These are phyloP conservation scores for Daboia siamensis DNA, from an alignment of 2,113 vertebrate species.

Conservation along the genomic window DNA sequence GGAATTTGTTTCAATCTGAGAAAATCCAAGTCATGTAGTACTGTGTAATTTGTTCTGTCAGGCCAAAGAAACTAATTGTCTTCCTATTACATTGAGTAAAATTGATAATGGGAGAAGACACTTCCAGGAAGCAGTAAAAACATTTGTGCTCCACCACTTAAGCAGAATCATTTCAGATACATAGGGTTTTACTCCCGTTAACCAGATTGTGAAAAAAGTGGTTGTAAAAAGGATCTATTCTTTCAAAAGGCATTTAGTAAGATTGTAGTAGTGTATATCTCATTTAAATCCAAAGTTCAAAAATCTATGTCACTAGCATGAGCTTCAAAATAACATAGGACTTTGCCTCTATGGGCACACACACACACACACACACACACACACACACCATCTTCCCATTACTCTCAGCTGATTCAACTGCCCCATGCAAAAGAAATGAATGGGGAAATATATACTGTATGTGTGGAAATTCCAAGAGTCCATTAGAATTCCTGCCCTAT, in stretches of 20 bases:
- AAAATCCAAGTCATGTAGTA: background rate
- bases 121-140: constrained; percentile 23
- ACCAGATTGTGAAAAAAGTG: background rate
- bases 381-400: background rate
- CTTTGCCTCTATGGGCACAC: too few relatives aligned
- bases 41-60: constrained; percentile 31
- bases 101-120: constrained; percentile 37
- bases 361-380: too few relatives aligned
- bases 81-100: constrained; percentile 28
- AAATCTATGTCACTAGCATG: background rate
- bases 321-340: background rate
- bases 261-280: background rate
- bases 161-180: constrained; percentile 36
- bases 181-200: background rate
- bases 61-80: background rate
- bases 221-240: background rate
- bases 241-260: background rate
- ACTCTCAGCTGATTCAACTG: background rate
- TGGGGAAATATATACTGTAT: background rate
- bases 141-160: constrained; percentile 25
- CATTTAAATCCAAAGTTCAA: background rate
- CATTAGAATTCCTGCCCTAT: background rate
- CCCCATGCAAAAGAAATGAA: background rate
- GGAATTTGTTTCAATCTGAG: constrained; percentile 17
- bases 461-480: background rate